Percentiles rank a stretch among this genome's conserved stretches.
phyloP scores from a whole-genome alignment of 2,113 vertebrate genomes.

The Salvelinus fontinalis region DNA sequence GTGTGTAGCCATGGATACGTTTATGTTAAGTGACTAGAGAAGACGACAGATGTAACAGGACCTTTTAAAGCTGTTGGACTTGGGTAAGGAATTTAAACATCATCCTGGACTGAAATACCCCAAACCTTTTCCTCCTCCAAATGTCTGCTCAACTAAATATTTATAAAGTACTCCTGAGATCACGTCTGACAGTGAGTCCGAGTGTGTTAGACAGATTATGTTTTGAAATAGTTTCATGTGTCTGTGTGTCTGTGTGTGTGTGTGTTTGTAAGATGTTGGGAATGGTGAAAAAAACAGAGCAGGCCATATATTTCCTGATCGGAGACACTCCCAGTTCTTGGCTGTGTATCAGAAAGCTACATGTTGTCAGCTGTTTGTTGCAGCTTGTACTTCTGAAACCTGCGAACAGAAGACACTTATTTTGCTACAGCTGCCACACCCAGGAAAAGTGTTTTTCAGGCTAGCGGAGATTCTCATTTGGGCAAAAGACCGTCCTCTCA shows the following conservation, averaged over 20 bases:
- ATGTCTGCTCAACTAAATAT: slow-evolving; percentile 59
- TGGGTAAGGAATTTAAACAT: slow-evolving; percentile 27
- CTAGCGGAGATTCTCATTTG: neutral
- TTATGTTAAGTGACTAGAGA: slow-evolving; percentile 50
- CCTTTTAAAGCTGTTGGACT: slow-evolving; percentile 53
- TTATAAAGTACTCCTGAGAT: slow-evolving; percentile 53
- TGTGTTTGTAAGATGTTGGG: neutral
- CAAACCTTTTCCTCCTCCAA: slow-evolving; percentile 23
- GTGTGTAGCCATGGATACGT: slow-evolving; percentile 55
- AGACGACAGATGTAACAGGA: slow-evolving; percentile 56
- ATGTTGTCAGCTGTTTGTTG: slow-evolving; percentile 73
- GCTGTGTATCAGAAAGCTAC: slow-evolving; percentile 58
- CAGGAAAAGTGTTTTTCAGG: slow-evolving; percentile 74
- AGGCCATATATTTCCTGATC: slow-evolving; percentile 33
- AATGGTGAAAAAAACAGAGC: neutral
- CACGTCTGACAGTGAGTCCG: slow-evolving; percentile 13
- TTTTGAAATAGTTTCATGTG: slow-evolving; percentile 31
- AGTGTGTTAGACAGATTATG: slow-evolving; percentile 25
- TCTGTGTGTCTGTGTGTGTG: slow-evolving; percentile 12
- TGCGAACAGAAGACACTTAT: slow-evolving; percentile 73
- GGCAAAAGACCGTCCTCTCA: too few species aligned
- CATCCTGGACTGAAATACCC: slow-evolving; percentile 53
- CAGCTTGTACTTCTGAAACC: slow-evolving; percentile 70
- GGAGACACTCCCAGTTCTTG: slow-evolving; percentile 65
- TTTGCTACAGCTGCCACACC: slow-evolving; percentile 76